Evolutionary conservation across 2,888 invertebrate species (phyloP).

Genomic region (Lithodes maja): DNA sequence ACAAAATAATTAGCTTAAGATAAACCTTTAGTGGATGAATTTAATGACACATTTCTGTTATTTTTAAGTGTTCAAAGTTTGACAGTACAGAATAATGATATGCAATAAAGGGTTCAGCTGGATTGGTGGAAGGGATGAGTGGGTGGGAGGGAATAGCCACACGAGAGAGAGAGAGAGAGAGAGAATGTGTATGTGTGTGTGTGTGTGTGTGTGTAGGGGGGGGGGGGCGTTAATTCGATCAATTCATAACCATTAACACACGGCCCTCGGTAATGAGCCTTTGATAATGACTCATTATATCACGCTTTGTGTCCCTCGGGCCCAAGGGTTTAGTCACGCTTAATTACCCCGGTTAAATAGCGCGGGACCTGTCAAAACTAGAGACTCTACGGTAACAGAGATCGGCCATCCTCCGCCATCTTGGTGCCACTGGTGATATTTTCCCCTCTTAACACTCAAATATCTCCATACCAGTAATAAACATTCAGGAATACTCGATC

Average conservation of each 20-base stretch:
- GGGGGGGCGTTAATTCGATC: not conserved
- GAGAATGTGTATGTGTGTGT: not conserved
- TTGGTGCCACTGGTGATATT: too few species aligned
- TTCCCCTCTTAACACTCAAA: too few species aligned
- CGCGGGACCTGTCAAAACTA: not conserved
- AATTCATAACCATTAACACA: not conserved
- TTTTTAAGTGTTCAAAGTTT: too few species aligned
- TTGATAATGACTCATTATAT: constrained; percentile 8
- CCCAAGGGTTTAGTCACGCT: not conserved
- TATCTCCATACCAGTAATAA: too few species aligned
- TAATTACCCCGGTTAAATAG: not conserved
- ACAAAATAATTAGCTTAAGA: too few species aligned
- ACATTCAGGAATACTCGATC: too few species aligned
- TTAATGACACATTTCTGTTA: too few species aligned
- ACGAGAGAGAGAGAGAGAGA: constrained; percentile 1
- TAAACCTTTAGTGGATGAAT: too few species aligned
- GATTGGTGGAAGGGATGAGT: not conserved
- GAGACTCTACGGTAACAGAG: too few species aligned
- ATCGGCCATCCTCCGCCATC: too few species aligned
- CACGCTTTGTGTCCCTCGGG: not conserved
- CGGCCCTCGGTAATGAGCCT: constrained; percentile 5
- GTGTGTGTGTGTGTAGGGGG: not conserved
- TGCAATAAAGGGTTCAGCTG: too few species aligned
- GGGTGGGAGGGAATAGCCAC: not conserved
- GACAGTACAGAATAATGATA: too few species aligned